Evolutionary conservation across 1,140 invertebrate species (phyloP), one percentile per base, ranked within the genome.

Genomic region (Drosophila quadrilineata): DNA sequence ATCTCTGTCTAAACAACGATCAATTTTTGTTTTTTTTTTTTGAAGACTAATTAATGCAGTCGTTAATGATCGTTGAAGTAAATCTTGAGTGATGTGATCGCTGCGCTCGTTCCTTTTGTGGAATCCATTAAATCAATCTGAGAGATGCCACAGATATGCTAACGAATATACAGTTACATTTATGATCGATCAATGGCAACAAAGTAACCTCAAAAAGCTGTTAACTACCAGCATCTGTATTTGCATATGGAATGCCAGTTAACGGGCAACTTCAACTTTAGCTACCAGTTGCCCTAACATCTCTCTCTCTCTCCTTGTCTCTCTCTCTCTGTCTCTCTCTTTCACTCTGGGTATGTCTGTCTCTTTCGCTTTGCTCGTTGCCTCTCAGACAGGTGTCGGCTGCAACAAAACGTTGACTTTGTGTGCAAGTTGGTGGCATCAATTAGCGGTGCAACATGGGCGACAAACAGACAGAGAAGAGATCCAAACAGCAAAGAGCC

Each of bases 21-120:
- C n/a, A n/a, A n/a, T n/a, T n/a, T n/a, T n/a, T n/a, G n/a, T n/a
- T n/a, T n/a, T n/a, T n/a, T n/a, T n/a, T n/a, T n/a, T n/a, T n/a
- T n/a, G n/a, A n/a, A 31, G 26, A 35, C 58, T 62, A 62, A 60
- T 60, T 60, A 60, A 60, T 60, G 48, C 57, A 52, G 6, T 40
- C 6, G 33, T 28, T 52, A 60, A 60, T 19, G 57, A 59, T 59
- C 46, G 19, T 41, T 50, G 36, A 10, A 36, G 22, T 57, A n/a
- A n/a, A 57, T 46, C 41, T 57, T 19, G 6, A 16, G 5, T 36
- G 10, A 16, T 2, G 14, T 36, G n/a, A n/a, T n/a, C n/a, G n/a
- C n/a, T n/a, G n/a, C n/a, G n/a, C n/a, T 16, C 17, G 2, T 38
- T 38, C 17, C 21, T 12, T 33, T 33, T 35, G 31, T 43, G 5